phyloP scores from a whole-genome alignment of 2,113 vertebrate genomes.

The cattle (Bos taurus) region DNA sequence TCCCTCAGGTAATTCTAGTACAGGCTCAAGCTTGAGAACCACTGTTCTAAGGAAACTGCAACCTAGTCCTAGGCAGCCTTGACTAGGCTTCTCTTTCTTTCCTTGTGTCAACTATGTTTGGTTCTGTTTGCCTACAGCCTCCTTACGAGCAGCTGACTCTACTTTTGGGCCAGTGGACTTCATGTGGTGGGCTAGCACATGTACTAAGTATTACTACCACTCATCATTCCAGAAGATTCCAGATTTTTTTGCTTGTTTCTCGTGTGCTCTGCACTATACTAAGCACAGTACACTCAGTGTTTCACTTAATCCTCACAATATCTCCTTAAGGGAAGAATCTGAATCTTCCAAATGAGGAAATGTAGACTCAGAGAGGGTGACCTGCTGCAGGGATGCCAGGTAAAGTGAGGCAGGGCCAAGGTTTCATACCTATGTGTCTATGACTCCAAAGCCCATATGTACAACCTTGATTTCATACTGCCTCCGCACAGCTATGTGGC shows the following conservation, averaged over 20 bases:
- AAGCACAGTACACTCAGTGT: neutral
- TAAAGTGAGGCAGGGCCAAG: neutral
- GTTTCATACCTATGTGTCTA: neutral
- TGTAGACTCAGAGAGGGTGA: neutral
- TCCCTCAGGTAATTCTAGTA: neutral
- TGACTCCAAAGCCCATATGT: neutral
- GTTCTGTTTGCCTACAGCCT: neutral
- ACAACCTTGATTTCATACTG: neutral
- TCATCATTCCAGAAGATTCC: neutral
- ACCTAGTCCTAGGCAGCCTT: neutral
- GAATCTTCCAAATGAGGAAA: conserved; percentile 23
- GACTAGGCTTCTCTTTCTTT: neutral
- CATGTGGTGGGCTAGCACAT: neutral
- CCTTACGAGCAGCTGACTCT: neutral
- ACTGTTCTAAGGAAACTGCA: neutral
- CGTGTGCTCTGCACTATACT: neutral
- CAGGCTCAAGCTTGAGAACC: neutral
- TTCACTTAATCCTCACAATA: neutral
- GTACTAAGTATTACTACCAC: neutral
- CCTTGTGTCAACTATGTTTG: neutral
- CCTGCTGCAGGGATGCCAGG: neutral
- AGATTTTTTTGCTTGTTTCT: neutral
- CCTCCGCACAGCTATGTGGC: neutral
- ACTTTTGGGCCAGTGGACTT: neutral
- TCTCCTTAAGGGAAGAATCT: neutral